Base-by-base conservation (phyloP, 2,797 vertebrate species). In the Anolis apletophallus region DNA sequence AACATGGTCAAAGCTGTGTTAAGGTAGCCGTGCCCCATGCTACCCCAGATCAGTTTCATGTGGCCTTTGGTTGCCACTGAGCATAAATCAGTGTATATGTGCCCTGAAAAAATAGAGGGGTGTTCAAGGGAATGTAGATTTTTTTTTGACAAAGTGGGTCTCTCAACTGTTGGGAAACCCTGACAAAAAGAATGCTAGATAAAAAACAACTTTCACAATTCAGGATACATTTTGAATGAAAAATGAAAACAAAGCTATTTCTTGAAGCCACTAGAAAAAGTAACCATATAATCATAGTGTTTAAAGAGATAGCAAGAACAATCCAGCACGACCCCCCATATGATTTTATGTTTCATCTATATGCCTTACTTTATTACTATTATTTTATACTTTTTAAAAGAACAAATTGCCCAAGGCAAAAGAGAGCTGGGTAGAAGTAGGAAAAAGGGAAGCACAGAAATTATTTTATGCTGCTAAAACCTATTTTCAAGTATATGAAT, bases 401-500 rank as follows among this genome's bases (percentile, higher is more conserved):
- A 61, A 83, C 23, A 46, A n/a, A 74, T 83, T 50, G n/a, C 54
- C 26, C 50, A 74, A 83, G 26, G 40, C n/a, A 73, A 61, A 36
- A 40, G 26, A 80, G 2, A 9, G 26, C 12, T 11, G 26, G 34
- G 21, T 5, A 36, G 71, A 2, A 29, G 55, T 9, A 34, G 19
- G 71, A 34, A 16, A 54, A 52, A 77, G 34, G 59, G 40, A 59
- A 83, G 26, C 57, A 74, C 84, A 85, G 21, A 0, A 55, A 85
- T 59, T 78, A 40, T 86, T 57, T 83, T 80, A 85, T 89, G 59
- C 2, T 32, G 21, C 32, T 50, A 71, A 72, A 79, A 0, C 74
- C 7, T 69, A 12, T 83, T 88, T n/a, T 72, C 74, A 87, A 73
- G 64, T 29, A 75, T 86, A 57, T 54, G 23, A 92, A 91, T 85